Conservation (phyloP, 2,888 invertebrate genomes). For the Coelogynopora nodosa region DNA sequence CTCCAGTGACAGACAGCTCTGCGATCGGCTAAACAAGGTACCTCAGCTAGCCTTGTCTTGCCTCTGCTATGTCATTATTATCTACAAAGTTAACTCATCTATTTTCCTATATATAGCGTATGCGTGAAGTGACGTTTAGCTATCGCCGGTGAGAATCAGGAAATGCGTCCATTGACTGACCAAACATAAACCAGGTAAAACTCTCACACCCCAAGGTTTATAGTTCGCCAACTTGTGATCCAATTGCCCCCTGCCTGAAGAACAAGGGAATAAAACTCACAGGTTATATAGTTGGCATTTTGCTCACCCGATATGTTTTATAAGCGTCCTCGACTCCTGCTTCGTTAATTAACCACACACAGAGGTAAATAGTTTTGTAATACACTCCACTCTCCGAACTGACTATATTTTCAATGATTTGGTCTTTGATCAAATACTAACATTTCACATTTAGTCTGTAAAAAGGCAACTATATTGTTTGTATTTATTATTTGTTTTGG, state of each 20-base stretch:
- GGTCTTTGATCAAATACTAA: no score
- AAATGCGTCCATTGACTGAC: slow-evolving; percentile 10
- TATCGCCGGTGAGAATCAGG: slow-evolving; percentile 16
- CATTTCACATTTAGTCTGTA: no score
- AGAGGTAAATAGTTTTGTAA: not conserved
- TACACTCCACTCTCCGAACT: no score
- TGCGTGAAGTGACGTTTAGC: not conserved
- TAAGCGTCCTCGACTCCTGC: not conserved
- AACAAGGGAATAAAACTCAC: not conserved
- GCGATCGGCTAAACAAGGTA: no score
- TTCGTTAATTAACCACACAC: not conserved
- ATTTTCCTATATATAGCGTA: not conserved
- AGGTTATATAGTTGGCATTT: not conserved
- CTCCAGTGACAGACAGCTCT: slow-evolving; percentile 6
- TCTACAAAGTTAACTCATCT: not conserved
- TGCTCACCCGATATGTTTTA: not conserved
- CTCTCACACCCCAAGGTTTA: not conserved
- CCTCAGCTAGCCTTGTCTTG: no score
- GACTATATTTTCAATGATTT: no score
- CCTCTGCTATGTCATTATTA: not conserved
- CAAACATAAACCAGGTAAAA: not conserved
- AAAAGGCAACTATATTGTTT: no score
- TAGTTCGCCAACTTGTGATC: not conserved
- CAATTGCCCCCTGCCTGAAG: slow-evolving; percentile 5
- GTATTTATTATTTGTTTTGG: no score